phyloP scores from a whole-genome alignment of 1,140 invertebrate genomes.

The Drosophila punjabiensis region DNA sequence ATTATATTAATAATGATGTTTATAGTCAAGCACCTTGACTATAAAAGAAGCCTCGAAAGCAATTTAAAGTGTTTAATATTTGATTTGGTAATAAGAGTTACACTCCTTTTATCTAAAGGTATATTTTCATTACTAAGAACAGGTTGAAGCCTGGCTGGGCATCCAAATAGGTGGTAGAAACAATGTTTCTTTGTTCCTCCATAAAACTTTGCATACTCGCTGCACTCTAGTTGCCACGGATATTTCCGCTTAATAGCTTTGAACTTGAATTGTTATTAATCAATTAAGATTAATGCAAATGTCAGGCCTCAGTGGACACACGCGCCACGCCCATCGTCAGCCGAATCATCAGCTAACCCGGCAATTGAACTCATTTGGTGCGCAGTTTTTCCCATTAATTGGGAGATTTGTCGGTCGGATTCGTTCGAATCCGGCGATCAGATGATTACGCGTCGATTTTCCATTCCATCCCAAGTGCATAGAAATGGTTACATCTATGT shows the following conservation, averaged over 20 bases:
- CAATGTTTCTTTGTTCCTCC: neutral
- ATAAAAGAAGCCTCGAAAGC: slow-evolving; percentile 19
- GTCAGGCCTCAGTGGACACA: slow-evolving; percentile 50
- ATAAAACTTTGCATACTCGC: neutral
- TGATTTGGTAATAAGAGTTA: neutral
- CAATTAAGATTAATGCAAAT: slow-evolving; percentile 74
- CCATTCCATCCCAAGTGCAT: slow-evolving; percentile 32
- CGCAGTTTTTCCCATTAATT: slow-evolving; percentile 66
- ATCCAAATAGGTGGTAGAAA: neutral
- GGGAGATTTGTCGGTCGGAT: slow-evolving; percentile 55
- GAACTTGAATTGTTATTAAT: slow-evolving; percentile 78
- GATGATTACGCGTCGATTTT: slow-evolving; percentile 67
- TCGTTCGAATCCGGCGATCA: slow-evolving; percentile 55
- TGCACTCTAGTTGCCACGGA: slow-evolving; percentile 26
- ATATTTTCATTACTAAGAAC: neutral
- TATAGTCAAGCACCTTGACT: slow-evolving; percentile 24
- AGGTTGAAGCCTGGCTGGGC: neutral
- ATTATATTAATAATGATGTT: slow-evolving; percentile 15
- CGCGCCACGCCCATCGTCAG: slow-evolving; percentile 59
- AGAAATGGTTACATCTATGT: slow-evolving; percentile 10
- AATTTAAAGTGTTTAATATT: neutral
- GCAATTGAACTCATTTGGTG: slow-evolving; percentile 76
- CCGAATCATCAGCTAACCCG: slow-evolving; percentile 42
- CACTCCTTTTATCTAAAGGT: neutral
- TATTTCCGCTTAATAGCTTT: slow-evolving; percentile 57